These are phyloP conservation scores for Lineus longissimus DNA, from an alignment of 1,140 invertebrate genomes.

Conservation along the genomic window DNA sequence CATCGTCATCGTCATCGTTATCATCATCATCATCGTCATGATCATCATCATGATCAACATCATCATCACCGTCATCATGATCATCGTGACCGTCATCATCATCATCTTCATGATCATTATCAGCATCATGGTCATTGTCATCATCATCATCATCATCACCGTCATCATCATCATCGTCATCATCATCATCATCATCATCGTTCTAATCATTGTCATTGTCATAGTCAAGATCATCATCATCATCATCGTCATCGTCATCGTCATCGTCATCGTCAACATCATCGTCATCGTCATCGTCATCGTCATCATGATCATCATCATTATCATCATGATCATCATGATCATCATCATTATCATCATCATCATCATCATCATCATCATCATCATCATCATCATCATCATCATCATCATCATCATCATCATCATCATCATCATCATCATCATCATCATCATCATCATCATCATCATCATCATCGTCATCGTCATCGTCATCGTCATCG, in stretches of 20 bases:
- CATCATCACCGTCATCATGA: too few species aligned
- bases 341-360: conserved; percentile 16
- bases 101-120: too few species aligned
- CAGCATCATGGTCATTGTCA: too few species aligned
- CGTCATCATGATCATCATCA: conserved; percentile 14
- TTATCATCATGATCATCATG: conserved; percentile 14
- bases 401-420: conserved; percentile 11
- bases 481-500: conserved; percentile 16
- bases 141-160: conserved; percentile 6
- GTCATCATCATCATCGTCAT: conserved; percentile 6
- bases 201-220: conserved; percentile 9
- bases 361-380: conserved; percentile 14
- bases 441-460: conserved; percentile 15
- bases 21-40: too few species aligned
- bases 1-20: conserved; percentile 10
- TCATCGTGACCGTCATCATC: too few species aligned
- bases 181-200: conserved; percentile 14
- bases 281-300: too few species aligned
- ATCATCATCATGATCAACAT: too few species aligned
- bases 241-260: conserved; percentile 13
- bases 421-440: conserved; percentile 13
- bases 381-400: conserved; percentile 15
- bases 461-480: conserved; percentile 16
- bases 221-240: too few species aligned
- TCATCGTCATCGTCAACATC: conserved; percentile 14